Conservation (phyloP, 2,113 vertebrate species). For the zebrafish (Danio rerio) region DNA sequence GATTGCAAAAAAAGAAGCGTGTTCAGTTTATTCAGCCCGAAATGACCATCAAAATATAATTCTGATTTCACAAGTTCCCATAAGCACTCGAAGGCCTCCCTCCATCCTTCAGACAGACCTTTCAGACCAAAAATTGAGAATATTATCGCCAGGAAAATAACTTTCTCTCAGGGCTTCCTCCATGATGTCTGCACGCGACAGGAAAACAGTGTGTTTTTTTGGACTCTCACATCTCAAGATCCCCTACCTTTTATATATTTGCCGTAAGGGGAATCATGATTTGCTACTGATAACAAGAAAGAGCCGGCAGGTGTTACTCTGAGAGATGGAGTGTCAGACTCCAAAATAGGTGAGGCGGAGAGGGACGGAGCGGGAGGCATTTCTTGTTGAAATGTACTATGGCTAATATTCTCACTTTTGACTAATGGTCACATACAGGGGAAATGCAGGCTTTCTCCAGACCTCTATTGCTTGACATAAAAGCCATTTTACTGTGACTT, state of each 20-base stretch:
- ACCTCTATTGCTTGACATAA: constrained; percentile 39
- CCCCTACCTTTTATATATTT: constrained; percentile 35
- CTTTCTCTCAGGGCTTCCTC: background rate
- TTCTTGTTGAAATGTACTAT: constrained; percentile 38
- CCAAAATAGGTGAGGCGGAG: constrained; percentile 40
- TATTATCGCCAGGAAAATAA: constrained; percentile 8
- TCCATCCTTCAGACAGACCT: background rate
- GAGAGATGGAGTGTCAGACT: constrained; percentile 49
- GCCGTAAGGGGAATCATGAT: constrained; percentile 44
- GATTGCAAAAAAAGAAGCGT: background rate
- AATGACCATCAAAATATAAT: background rate
- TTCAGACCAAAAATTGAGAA: too few relatives aligned
- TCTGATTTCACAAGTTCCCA: background rate
- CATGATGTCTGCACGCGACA: background rate
- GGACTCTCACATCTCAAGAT: background rate
- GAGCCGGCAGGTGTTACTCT: constrained; percentile 36
- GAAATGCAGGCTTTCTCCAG: constrained; percentile 18
- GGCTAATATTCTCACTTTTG: constrained; percentile 46
- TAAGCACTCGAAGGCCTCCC: background rate
- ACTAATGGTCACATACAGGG: constrained; percentile 32
- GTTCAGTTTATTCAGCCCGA: background rate
- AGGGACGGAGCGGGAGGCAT: constrained; percentile 47
- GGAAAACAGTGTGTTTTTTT: constrained; percentile 3
- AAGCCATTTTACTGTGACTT: constrained; percentile 38
- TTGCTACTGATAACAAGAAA: constrained; percentile 53